Evolutionary conservation across 2,888 invertebrate species (phyloP).

Genomic region (Drosophila meridionalis): DNA sequence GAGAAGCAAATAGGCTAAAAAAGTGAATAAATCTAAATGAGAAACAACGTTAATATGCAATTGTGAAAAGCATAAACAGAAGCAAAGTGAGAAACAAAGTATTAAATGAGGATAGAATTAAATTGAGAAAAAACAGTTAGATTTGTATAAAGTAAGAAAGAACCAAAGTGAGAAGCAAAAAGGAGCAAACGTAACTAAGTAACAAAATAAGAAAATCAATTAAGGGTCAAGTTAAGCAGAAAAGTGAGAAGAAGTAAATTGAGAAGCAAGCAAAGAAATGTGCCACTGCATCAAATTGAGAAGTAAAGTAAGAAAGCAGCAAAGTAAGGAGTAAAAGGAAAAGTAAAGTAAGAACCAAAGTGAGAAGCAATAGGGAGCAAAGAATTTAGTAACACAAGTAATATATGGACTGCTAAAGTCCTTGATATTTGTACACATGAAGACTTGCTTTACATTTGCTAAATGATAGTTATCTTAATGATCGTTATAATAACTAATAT

Average conservation of each 20-base stretch:
- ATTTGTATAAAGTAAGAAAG: background rate
- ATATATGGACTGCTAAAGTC: no score
- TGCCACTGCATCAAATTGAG: background rate
- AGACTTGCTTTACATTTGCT: no score
- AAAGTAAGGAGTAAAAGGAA: background rate
- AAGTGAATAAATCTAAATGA: background rate
- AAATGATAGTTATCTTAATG: no score
- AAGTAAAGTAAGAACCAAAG: background rate
- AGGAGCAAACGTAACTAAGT: background rate
- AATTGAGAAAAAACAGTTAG: background rate
- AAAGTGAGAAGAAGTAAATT: background rate
- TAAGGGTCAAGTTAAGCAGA: background rate
- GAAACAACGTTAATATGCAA: background rate
- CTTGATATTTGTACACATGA: no score
- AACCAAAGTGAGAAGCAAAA: background rate
- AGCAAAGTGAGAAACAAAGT: background rate
- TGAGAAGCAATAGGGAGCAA: background rate
- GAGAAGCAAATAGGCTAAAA: background rate
- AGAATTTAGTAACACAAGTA: background rate
- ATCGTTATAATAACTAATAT: no score
- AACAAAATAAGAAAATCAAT: background rate
- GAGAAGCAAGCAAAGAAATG: background rate
- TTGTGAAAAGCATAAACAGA: background rate
- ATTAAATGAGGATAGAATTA: background rate
- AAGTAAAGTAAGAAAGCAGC: background rate